Percentiles rank a stretch among this genome's conserved stretches.
These are phyloP conservation scores for Acrossocheilus wenchowensis DNA, from an alignment of 2,797 vertebrate genomes.

Conservation along the genomic window DNA sequence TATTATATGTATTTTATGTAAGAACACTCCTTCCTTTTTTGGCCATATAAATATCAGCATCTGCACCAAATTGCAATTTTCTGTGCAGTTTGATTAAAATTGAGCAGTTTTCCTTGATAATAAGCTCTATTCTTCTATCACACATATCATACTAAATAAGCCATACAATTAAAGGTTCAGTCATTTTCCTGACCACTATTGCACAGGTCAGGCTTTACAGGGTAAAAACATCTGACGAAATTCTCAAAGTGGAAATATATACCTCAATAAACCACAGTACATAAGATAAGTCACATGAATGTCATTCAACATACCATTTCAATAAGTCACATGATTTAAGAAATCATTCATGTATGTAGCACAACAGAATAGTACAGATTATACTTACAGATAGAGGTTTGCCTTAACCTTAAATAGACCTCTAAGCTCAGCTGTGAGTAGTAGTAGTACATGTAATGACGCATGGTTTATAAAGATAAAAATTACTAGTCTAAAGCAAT, in stretches of 20 bases:
- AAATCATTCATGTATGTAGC: not conserved
- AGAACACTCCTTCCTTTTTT: not conserved
- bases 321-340: not conserved
- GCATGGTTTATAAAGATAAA: not conserved
- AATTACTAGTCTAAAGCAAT: not conserved
- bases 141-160: not conserved
- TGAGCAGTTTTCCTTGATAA: not conserved
- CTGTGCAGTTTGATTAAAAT: not conserved
- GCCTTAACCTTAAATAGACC: not conserved
- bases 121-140: not conserved
- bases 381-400: not conserved
- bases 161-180: not conserved
- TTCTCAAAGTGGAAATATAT: not conserved
- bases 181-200: not conserved
- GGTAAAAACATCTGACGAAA: not conserved
- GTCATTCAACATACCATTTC: not conserved
- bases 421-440: not conserved
- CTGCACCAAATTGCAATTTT: not conserved
- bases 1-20: not conserved
- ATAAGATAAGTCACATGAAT: conserved; percentile 2
- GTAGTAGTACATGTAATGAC: not conserved
- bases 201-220: not conserved
- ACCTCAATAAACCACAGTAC: not conserved
- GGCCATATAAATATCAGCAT: not conserved
- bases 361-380: not conserved